Base-by-base conservation (phyloP, 2,888 invertebrate genomes). In the Acanthopleura granulata region DNA sequence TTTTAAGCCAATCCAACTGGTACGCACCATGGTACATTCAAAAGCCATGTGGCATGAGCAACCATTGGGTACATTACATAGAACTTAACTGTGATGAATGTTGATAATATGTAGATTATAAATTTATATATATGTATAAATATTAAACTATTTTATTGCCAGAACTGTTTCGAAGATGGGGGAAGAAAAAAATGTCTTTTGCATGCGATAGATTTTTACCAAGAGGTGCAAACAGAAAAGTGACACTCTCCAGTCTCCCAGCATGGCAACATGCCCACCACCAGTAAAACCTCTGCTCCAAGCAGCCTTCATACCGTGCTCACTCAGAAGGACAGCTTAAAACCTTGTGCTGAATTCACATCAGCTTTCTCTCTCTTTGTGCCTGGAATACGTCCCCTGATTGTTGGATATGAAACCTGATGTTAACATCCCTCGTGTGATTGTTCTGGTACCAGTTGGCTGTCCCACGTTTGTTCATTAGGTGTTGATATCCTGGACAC, bases 1-100 rank as follows among this genome's bases (percentile, higher is more conserved):
- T 78, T 76, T 77, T 76, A 66, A 66, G 66, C 66, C 29, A 12
- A 66, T 66, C 66, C 18, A 57, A 57, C 57, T 57, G 57, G 22
- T 57, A 57, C 57, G 12, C 57, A 3, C 18, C 18, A 18, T 57
- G n/a, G 57, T 12, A 57, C 57, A 57, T 57, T 9, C 57, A 57
- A 22, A 57, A 22, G 18, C 57, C n/a, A 57, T 22, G 57, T n/a
- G 57, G n/a, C 57, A n/a, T 57, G 57, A 57, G 57, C 57, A 57
- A 57, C 57, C 57, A 22, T 57, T 57, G 57, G 57, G 22, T 57
- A 57, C 40, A 40, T 40, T 40, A 40, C 57, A 57, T 57, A 57
- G 57, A 57, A 66, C 69, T 29, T 29, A 66, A 66, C 69, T 66
- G 69, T 66, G 69, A 66, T 66, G 22, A 66, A 25, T 66, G 69